phyloP scores from a whole-genome alignment of 2,888 invertebrate species.

The Macaria notata region DNA sequence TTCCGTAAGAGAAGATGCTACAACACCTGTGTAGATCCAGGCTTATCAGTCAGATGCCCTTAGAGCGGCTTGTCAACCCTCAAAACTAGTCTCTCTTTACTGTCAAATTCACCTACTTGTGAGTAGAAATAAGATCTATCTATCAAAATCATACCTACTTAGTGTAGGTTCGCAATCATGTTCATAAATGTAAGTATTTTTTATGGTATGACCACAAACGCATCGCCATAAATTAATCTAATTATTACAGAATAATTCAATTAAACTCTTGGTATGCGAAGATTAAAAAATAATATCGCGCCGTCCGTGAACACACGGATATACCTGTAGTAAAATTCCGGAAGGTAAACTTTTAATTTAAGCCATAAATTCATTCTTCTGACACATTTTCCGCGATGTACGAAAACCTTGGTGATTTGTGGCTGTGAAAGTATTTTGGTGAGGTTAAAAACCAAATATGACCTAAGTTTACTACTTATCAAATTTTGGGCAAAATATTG shows the following conservation, averaged over 20 bases:
- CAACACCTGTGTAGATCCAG: no score
- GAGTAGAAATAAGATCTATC: no score
- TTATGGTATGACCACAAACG: not conserved
- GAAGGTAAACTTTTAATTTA: conserved; percentile 27
- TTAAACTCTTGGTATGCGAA: conserved; percentile 15
- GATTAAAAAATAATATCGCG: conserved; percentile 13
- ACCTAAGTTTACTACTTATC: not conserved
- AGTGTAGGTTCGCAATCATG: no score
- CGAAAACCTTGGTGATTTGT: conserved; percentile 24
- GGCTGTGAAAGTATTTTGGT: conserved; percentile 3
- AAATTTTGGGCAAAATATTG: no score
- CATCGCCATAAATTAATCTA: conserved; percentile 12
- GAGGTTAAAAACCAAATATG: not conserved
- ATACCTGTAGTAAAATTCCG: conserved; percentile 23
- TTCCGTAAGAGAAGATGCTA: no score
- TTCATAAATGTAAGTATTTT: not conserved
- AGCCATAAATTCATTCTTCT: conserved; percentile 23
- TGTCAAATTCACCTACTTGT: no score
- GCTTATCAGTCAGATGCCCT: no score
- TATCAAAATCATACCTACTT: no score
- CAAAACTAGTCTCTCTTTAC: no score
- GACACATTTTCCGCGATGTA: conserved; percentile 9
- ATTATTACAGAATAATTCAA: conserved; percentile 7
- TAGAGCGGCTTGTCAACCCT: no score
- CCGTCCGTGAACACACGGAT: not conserved